Base-by-base conservation (phyloP, 2,113 vertebrate species). In the Trogon surrucura region DNA sequence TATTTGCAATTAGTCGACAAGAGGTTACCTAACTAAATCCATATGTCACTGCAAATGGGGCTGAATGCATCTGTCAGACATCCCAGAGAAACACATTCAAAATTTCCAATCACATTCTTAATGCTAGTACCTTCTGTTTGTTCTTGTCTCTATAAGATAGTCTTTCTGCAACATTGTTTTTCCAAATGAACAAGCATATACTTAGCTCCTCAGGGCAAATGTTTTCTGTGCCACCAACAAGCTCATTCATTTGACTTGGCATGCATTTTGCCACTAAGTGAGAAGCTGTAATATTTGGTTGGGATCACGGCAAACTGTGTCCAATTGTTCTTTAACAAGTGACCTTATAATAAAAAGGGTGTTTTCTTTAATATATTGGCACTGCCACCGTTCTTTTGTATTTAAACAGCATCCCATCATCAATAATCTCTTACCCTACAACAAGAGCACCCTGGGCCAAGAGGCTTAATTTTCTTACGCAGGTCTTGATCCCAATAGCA, bases 241-340 rank as follows among this genome's bases (percentile, higher is more conserved):
- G 23, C 54, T 82, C 45, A 57, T 88, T 97, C 62, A 75, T 91
- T 88, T 88, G 62, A 85, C 79, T 73, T 95, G 82, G 92, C 79
- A 85, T 16, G 71, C 54, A 27, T 80, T 80, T 67, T 90, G 58
- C 53, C 70, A 88, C 61, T 88, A 95, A 94, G 78, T 22, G 58
- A 94, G 62, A 91, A 80, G 82, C 53, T 51, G 83, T 85, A 91
- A 57, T 80, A 80, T 62, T 78, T 77, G 71, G 78, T 67, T 93
- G 82, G 93, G 71, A 69, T 58, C 71, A 69, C 2, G 16, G 51
- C 0, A 0, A 90, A 90, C 51, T 57, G 48, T 18, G 13, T 47
- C 62, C 64, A 73, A 85, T 80, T 88, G 79, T 54, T 93, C 92
- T 82, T 61, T 75, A 93, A 88, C 50, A 77, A 91, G 22, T 69